These are phyloP conservation scores for Diachrysia chrysitis DNA, from an alignment of 2,888 invertebrate species.

Conservation along the genomic window DNA sequence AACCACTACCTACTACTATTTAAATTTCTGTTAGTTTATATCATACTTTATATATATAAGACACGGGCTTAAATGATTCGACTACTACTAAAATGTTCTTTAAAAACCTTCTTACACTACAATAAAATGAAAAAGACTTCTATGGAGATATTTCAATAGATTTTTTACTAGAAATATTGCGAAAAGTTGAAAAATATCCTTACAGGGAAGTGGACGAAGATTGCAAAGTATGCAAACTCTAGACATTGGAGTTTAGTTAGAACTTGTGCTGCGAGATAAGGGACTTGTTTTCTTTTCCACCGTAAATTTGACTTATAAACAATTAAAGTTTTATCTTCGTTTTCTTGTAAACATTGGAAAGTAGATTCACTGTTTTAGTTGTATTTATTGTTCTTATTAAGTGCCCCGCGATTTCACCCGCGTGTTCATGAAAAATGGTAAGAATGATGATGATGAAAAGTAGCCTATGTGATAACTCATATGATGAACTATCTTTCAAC, in stretches of 20 bases:
- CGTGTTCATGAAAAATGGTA: too few relatives aligned
- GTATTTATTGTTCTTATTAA: background rate
- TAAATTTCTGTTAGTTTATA: too few relatives aligned
- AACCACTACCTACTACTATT: too few relatives aligned
- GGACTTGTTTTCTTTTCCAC: conserved; percentile 14
- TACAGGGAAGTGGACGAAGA: conserved; percentile 9
- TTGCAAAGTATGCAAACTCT: conserved; percentile 36
- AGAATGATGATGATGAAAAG: too few relatives aligned
- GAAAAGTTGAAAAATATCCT: conserved; percentile 12
- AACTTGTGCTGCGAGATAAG: conserved; percentile 23
- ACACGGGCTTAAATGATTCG: too few relatives aligned
- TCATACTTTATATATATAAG: too few relatives aligned
- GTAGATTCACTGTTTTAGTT: background rate
- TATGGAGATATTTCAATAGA: background rate
- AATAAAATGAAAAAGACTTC: too few relatives aligned
- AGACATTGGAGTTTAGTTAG: conserved; percentile 18
- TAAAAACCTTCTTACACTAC: too few relatives aligned
- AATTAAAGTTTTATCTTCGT: background rate
- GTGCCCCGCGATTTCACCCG: too few relatives aligned
- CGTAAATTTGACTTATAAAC: background rate
- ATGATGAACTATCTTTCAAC: too few relatives aligned
- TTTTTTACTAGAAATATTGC: background rate
- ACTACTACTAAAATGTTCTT: too few relatives aligned
- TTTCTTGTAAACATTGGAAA: background rate
- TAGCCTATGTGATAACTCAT: too few relatives aligned